Evolutionary conservation across 2,113 vertebrate genomes (phyloP).

Genomic region (Podiceps cristatus): DNA sequence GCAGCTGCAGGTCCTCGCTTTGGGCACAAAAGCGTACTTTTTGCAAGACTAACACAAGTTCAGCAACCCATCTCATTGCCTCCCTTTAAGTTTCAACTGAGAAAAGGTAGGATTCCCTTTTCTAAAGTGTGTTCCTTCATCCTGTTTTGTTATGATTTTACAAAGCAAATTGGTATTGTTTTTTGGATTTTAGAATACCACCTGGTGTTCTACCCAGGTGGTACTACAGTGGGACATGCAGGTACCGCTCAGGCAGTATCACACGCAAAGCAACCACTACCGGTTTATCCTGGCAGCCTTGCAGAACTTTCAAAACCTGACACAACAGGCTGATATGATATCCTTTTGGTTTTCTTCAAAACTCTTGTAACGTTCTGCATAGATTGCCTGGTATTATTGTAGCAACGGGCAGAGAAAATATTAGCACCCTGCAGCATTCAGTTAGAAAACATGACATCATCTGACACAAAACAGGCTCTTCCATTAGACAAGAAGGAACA

Average conservation of each 20-base stretch:
- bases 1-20: not conserved
- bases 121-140: not conserved
- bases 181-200: not conserved
- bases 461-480: not conserved
- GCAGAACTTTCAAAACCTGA: not conserved
- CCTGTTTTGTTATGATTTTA: not conserved
- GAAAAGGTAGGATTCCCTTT: not conserved
- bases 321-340: not conserved
- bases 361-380: not conserved
- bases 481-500: not conserved
- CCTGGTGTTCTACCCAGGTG: not conserved
- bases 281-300: not conserved
- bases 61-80: not conserved
- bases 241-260: not conserved
- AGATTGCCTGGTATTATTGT: not conserved
- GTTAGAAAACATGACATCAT: not conserved
- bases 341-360: not conserved
- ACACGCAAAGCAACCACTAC: not conserved
- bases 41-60: not conserved
- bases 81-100: not conserved
- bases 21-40: not conserved
- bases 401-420: not conserved
- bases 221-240: not conserved
- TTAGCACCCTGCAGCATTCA: not conserved
- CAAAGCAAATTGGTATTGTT: accelerated